phyloP scores from a whole-genome alignment of 2,888 invertebrate genomes.

The Lydus trimaculatus region DNA sequence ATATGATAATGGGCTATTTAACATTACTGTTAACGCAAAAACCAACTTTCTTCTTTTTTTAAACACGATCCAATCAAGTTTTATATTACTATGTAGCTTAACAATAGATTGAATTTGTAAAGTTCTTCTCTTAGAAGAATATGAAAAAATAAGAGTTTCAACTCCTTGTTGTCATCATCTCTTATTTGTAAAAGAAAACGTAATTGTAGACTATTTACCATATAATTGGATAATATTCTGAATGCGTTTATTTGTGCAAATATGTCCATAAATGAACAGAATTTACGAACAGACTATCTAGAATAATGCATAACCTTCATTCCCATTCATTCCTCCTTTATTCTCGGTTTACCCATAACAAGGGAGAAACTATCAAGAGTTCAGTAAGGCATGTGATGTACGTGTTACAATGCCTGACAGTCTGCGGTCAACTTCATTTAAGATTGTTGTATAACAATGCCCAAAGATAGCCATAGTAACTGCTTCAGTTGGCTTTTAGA shows the following conservation, averaged over 20 bases:
- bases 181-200: too few relatives aligned
- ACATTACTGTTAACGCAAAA: constrained; percentile 10
- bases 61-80: constrained; percentile 18
- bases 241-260: not conserved
- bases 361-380: constrained; percentile 11
- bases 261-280: not conserved
- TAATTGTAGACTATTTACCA: too few relatives aligned
- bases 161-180: too few relatives aligned
- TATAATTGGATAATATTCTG: not conserved
- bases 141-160: too few relatives aligned
- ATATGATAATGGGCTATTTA: constrained; percentile 1
- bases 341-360: not conserved
- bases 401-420: constrained; percentile 13
- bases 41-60: constrained; percentile 9
- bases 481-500: not conserved
- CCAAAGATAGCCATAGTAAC: not conserved
- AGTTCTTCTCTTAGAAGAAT: constrained; percentile 8
- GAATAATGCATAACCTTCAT: not conserved
- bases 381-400: constrained; percentile 10
- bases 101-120: constrained; percentile 32
- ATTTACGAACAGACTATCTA: not conserved
- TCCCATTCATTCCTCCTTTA: not conserved
- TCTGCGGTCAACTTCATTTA: constrained; percentile 14
- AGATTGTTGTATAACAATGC: not conserved
- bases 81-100: constrained; percentile 28